Base-by-base conservation (phyloP, 37 sponge, comb jelly and placozoan genomes). In the Spongilla lacustris region DNA sequence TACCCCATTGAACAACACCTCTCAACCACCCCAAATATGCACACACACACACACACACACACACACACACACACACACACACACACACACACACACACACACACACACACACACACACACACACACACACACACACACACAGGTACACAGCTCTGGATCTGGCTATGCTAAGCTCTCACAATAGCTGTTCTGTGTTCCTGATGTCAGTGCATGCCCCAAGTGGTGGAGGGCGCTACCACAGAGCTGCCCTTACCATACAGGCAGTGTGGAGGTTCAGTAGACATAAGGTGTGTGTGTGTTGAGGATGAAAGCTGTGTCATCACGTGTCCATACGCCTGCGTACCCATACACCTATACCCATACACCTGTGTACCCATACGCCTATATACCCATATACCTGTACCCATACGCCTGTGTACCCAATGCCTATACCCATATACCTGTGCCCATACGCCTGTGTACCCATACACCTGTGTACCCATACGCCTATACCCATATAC, bases 221-320 rank as follows among this genome's bases (percentile, higher is more conserved):
- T 24, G 78, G 81, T 0, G 93, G 90, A 19, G 96, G 96, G 9
- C 36, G 0, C 0, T 84, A 87, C 66, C 91, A 95, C 83, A 73
- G 93, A 79, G 91, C 96, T 22, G 94, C 96, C 35, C 22, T 32
- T 67, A 88, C 88, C 77, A 90, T 95, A 50, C 96, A 95, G 37
- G 83, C 88, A 67, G 87, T 78, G 37, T 93, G 91, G 89, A 87
- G 70, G 68, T 81, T 70, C 58, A 41, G 77, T 34, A 50, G 82
- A 41, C 70, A 86, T 50, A 86, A 81, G 76, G 91, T 91, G 29
- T 78, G 50, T 77, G 50, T 29, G 28, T 58, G 58, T 41, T 41
- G 41, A 41, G 41, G 41, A 41, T 6, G 6, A 41, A 41, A 41
- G 41, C 41, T 41, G 41, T 41, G 41, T 9, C 3, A 9, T 41